Evolutionary conservation across 30 jellyfish, hydroid and myxozoan genomes (phyloP).

Genomic region (Mastigias papua): DNA sequence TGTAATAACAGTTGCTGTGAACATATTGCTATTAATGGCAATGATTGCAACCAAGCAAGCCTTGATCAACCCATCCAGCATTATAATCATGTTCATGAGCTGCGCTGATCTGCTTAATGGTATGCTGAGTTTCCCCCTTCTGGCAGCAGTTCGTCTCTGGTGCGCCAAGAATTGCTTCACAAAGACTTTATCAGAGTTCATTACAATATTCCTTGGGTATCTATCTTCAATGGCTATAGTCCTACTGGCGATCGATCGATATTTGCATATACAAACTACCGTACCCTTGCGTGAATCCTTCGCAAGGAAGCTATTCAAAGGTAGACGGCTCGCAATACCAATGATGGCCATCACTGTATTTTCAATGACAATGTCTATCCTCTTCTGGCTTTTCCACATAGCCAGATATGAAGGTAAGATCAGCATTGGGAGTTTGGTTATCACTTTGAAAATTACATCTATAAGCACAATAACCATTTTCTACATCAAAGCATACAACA

Average conservation of each 20-base stretch:
- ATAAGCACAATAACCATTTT: not conserved
- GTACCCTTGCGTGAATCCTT: not conserved
- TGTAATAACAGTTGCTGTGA: not conserved
- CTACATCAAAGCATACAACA: slow-evolving; percentile 5
- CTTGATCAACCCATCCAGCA: not conserved
- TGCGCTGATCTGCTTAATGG: not conserved
- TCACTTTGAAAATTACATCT: not conserved
- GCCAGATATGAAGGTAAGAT: not conserved
- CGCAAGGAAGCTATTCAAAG: not conserved
- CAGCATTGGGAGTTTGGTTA: not conserved
- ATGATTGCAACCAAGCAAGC: slow-evolving; percentile 25
- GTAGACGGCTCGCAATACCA: not conserved
- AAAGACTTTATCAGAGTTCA: not conserved
- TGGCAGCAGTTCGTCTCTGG: not conserved
- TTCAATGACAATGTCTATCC: not conserved
- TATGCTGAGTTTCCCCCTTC: not conserved
- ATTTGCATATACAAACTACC: not conserved
- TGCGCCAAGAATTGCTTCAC: not conserved
- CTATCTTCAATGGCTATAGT: not conserved
- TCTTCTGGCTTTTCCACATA: not conserved
- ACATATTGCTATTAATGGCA: not conserved
- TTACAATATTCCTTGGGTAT: not conserved
- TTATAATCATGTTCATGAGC: slow-evolving; percentile 17
- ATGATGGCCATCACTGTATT: not conserved
- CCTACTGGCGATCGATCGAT: slow-evolving; percentile 32